These are phyloP conservation scores for Ichneumoninae sp. DNA, from an alignment of 2,888 invertebrate species.

Conservation along the genomic window DNA sequence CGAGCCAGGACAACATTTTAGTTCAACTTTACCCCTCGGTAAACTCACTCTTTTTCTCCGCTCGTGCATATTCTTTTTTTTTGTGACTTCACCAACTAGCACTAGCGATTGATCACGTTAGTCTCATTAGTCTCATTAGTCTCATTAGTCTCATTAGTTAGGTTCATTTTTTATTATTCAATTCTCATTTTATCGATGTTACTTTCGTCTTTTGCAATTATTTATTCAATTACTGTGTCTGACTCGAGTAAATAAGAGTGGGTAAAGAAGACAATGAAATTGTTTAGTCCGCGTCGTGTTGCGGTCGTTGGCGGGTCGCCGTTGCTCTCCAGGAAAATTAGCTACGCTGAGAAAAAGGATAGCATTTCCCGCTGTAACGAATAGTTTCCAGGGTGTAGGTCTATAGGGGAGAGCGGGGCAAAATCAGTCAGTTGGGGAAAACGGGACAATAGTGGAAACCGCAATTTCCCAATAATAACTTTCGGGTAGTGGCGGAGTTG, in stretches of 20 bases:
- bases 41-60: background rate
- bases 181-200: background rate
- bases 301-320: too few relatives aligned
- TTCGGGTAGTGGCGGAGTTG: too few relatives aligned
- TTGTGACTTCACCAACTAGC: background rate
- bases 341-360: too few relatives aligned
- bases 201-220: background rate
- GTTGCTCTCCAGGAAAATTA: too few relatives aligned
- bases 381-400: too few relatives aligned
- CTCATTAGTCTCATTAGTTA: background rate
- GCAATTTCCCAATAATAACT: too few relatives aligned
- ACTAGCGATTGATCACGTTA: background rate
- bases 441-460: too few relatives aligned
- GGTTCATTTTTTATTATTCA: background rate
- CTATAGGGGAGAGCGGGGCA: too few relatives aligned
- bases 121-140: background rate
- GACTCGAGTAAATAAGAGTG: background rate
- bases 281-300: too few relatives aligned
- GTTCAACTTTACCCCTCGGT: background rate
- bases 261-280: background rate
- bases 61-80: background rate
- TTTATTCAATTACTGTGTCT: background rate
- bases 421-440: too few relatives aligned
- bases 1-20: conserved; percentile 15
- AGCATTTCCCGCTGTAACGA: too few relatives aligned